Evolutionary conservation across 1,140 invertebrate genomes (phyloP).

Genomic region (Zaprionus kolodkinae): DNA sequence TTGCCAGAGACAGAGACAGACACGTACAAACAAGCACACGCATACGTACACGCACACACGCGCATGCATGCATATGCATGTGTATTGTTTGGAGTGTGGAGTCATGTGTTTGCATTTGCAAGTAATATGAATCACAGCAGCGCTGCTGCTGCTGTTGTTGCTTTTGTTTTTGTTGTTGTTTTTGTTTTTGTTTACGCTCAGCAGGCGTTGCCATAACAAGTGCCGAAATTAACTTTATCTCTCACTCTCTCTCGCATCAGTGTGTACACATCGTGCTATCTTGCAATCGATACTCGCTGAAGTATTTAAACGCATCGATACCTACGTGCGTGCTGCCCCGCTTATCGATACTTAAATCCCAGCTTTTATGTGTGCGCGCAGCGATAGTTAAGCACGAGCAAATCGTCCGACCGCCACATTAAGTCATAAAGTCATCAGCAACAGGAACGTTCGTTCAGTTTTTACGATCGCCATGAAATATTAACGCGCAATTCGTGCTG

Average conservation of each 20-base stretch:
- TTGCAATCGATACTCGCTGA: neutral
- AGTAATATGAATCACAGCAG: neutral
- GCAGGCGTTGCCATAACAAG: neutral
- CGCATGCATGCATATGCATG: neutral
- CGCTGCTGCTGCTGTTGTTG: no score
- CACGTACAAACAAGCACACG: neutral
- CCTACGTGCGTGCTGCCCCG: neutral
- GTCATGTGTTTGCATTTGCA: constrained; percentile 5
- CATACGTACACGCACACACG: no score
- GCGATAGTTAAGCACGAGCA: neutral
- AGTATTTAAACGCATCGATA: constrained; percentile 1
- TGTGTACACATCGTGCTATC: neutral
- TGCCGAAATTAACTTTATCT: constrained; percentile 1
- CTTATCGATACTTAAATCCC: constrained; percentile 5
- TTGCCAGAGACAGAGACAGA: neutral
- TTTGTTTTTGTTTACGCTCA: neutral
- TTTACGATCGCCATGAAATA: constrained; percentile 6
- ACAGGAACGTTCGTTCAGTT: neutral
- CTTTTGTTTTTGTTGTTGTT: neutral
- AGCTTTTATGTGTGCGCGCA: neutral
- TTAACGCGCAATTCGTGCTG: constrained; percentile 4
- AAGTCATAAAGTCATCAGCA: neutral
- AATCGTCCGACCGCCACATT: neutral
- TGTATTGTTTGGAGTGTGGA: neutral
- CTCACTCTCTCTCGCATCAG: no score